These are phyloP conservation scores for Actinemys pallida DNA, from an alignment of 2,113 vertebrate genomes.

Conservation along the genomic window DNA sequence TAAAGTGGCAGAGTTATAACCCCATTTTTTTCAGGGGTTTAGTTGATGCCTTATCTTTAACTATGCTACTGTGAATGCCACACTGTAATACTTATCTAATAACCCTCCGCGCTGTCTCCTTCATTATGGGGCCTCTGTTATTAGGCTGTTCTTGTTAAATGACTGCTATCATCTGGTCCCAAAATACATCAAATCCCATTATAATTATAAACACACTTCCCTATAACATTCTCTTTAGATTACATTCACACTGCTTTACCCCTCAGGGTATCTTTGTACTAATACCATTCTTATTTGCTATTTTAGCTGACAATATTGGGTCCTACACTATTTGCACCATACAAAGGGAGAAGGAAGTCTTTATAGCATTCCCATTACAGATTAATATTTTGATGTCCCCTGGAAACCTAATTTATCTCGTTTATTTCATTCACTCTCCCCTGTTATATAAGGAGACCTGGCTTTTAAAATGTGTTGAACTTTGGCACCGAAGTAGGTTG, in stretches of 20 bases:
- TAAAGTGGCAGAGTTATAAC: constrained; percentile 32
- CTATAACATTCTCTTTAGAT: constrained; percentile 77
- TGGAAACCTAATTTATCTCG: background rate
- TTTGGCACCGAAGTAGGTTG: background rate
- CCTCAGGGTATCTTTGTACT: constrained; percentile 80
- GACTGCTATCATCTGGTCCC: constrained; percentile 81
- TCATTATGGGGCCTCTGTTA: constrained; percentile 64
- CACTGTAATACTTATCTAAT: constrained; percentile 5
- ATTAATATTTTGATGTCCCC: no score
- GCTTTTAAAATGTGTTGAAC: background rate
- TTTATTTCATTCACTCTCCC: background rate
- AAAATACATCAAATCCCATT: constrained; percentile 84
- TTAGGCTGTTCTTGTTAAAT: constrained; percentile 77
- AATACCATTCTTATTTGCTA: constrained; percentile 76
- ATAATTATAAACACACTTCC: constrained; percentile 84
- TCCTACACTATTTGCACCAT: constrained; percentile 43
- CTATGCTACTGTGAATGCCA: background rate
- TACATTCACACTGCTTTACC: constrained; percentile 75
- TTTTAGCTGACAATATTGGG: constrained; percentile 72
- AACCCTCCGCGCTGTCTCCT: constrained; percentile 38
- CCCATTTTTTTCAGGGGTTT: background rate
- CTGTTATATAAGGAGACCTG: background rate
- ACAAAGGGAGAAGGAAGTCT: background rate
- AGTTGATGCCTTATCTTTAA: constrained; percentile 42
- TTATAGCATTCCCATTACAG: background rate